Conservation (phyloP, 2,888 invertebrate genomes). For the Andrena trimmerana region DNA sequence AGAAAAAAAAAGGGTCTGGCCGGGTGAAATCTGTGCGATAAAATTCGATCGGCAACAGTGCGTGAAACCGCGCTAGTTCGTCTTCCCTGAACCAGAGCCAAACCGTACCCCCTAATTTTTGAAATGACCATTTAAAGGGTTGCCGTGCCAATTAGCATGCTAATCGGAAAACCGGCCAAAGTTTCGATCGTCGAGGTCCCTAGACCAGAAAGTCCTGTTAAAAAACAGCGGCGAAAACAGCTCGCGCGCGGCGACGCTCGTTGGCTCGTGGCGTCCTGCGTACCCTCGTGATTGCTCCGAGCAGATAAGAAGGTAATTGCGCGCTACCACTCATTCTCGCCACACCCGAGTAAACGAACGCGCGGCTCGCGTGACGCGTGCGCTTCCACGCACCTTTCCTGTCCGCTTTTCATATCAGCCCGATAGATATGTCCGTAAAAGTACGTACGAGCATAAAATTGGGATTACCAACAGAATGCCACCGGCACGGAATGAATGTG, state of each 20-base stretch:
- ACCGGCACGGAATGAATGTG: slow-evolving; percentile 3
- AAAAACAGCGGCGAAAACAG: slow-evolving; percentile 61
- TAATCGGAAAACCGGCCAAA: slow-evolving; percentile 67
- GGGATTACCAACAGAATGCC: slow-evolving; percentile 48
- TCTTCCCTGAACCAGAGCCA: slow-evolving; percentile 53
- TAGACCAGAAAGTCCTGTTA: slow-evolving; percentile 15
- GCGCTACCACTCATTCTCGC: slow-evolving; percentile 71
- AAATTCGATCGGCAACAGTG: slow-evolving; percentile 61
- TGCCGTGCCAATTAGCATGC: slow-evolving; percentile 73
- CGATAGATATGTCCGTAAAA: slow-evolving; percentile 39
- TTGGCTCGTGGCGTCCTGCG: slow-evolving; percentile 41
- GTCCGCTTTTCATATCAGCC: slow-evolving; percentile 58
- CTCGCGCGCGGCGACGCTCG: slow-evolving; percentile 22
- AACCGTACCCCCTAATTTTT: slow-evolving; percentile 68
- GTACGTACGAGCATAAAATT: slow-evolving; percentile 57
- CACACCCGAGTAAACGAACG: slow-evolving; percentile 75
- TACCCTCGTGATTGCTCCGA: slow-evolving; percentile 43
- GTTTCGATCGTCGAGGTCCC: slow-evolving; percentile 46
- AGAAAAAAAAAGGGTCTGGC: slow-evolving; percentile 2
- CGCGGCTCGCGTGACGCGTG: slow-evolving; percentile 70
- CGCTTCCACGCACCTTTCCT: slow-evolving; percentile 73
- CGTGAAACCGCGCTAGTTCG: slow-evolving; percentile 51
- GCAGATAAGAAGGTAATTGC: slow-evolving; percentile 75
- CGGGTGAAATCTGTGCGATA: slow-evolving; percentile 54
- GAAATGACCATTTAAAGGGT: slow-evolving; percentile 76